A percentile compares a stretch with the other conserved stretches of the same genome.
Evolutionary conservation across 2,888 invertebrate species (phyloP).

Genomic region (Coelopa pilipes): DNA sequence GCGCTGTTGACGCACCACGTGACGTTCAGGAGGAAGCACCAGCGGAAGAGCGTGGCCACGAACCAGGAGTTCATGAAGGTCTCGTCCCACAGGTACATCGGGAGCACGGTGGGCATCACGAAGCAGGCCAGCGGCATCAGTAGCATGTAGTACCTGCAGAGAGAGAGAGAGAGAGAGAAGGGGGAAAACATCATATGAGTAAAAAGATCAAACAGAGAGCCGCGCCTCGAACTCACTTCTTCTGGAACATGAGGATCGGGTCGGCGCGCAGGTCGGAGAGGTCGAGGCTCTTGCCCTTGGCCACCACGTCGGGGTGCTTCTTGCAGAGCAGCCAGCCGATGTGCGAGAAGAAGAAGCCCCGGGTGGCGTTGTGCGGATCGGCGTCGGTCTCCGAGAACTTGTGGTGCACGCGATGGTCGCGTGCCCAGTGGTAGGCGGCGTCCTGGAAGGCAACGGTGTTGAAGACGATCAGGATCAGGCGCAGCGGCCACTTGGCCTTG

Average conservation of each 20-base stretch:
- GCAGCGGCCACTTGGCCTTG: constrained; percentile 91
- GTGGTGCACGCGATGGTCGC: constrained; percentile 87
- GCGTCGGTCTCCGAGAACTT: constrained; percentile 94
- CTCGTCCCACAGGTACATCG: constrained; percentile 83
- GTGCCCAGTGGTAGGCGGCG: constrained; percentile 80
- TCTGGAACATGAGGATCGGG: constrained; percentile 85
- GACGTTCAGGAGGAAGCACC: constrained; percentile 81
- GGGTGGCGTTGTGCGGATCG: constrained; percentile 89
- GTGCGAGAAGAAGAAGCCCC: constrained; percentile 97
- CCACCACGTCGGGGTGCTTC: constrained; percentile 89
- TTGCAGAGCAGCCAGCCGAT: constrained; percentile 91
- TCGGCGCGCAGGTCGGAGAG: constrained; percentile 84
- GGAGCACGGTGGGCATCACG: constrained; percentile 78
- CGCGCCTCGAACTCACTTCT: constrained; percentile 74
- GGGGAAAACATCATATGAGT: background rate
- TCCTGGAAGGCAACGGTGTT: constrained; percentile 93
- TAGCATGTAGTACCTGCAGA: constrained; percentile 74
- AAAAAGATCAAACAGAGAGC: background rate
- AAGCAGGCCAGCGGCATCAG: constrained; percentile 81
- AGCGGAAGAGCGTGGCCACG: constrained; percentile 78
- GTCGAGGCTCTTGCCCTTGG: constrained; percentile 87
- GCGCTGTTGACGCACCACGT: constrained; percentile 92
- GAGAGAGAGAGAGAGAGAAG: background rate
- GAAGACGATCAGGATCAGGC: constrained; percentile 80
- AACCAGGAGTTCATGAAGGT: constrained; percentile 74